These are phyloP conservation scores for Zaprionus lineosus DNA, from an alignment of 2,888 invertebrate genomes.

Conservation along the genomic window DNA sequence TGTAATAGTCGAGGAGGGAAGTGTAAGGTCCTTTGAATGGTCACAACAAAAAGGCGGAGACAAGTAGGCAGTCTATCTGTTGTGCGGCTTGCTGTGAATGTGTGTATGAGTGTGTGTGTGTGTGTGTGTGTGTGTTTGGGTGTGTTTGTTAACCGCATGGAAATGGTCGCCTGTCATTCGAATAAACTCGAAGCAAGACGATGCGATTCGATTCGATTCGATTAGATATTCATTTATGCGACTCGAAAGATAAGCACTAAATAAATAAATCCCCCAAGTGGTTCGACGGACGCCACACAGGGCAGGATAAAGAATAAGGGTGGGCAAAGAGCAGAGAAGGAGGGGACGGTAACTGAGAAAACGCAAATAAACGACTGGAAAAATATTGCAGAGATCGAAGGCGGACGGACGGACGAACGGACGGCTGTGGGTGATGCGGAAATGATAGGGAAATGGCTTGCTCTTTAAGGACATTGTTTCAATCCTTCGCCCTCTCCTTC, in stretches of 20 bases:
- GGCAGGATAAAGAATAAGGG: too few species aligned
- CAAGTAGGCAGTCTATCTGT: conserved; percentile 20
- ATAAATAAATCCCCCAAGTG: conserved; percentile 60
- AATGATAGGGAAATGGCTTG: conserved; percentile 44
- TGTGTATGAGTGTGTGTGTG: too few species aligned
- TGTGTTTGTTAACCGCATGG: conserved; percentile 59
- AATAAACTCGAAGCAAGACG: conserved; percentile 65
- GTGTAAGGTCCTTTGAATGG: conserved; percentile 23
- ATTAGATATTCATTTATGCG: conserved; percentile 77
- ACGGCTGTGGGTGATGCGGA: conserved; percentile 38
- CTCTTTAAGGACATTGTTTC: too few species aligned
- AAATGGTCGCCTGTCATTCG: conserved; percentile 57
- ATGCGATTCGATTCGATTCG: conserved; percentile 58
- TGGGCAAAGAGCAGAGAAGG: too few species aligned
- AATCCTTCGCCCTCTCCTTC: too few species aligned
- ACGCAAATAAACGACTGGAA: conserved; percentile 74
- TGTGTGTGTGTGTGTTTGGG: too few species aligned
- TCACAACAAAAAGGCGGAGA: conserved; percentile 40
- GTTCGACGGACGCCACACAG: too few species aligned
- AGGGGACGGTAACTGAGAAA: conserved; percentile 48
- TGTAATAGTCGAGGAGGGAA: conserved; percentile 31
- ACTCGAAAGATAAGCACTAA: conserved; percentile 74
- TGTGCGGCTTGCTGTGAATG: too few species aligned
- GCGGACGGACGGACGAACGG: conserved; percentile 28
- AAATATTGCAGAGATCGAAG: conserved; percentile 61